phyloP scores from a whole-genome alignment of 2,113 vertebrate genomes.

The Actenoides lindsayi region DNA sequence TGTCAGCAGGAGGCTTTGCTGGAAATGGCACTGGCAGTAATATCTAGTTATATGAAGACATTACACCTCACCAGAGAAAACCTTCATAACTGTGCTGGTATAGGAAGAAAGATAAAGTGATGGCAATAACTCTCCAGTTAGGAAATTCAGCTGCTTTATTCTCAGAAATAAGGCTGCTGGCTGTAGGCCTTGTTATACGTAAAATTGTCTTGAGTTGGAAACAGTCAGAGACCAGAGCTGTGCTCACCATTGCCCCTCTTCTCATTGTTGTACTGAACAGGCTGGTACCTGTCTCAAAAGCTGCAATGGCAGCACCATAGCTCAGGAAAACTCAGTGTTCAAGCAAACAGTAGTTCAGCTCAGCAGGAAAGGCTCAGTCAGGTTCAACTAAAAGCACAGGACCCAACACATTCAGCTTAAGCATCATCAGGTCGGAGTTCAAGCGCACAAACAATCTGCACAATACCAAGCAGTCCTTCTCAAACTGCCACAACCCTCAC shows the following conservation, averaged over 20 bases:
- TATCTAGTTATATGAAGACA: not conserved
- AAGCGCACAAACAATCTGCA: fast-evolving
- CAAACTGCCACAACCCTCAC: not conserved
- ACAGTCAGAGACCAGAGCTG: not conserved
- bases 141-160: not conserved
- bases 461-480: not conserved
- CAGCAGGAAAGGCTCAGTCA: not conserved
- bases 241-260: fast-evolving
- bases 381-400: not conserved
- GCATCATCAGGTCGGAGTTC: not conserved
- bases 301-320: not conserved
- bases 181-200: fast-evolving
- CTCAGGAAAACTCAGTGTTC: not conserved
- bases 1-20: not conserved
- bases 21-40: not conserved
- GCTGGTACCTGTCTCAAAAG: not conserved
- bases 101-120: not conserved
- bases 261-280: not conserved
- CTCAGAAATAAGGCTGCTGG: not conserved
- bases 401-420: not conserved
- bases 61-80: not conserved
- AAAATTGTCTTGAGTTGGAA: not conserved
- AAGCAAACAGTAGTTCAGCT: not conserved
- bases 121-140: not conserved
- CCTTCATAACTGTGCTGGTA: not conserved